Conservation (phyloP, 2,888 invertebrate species). For the Phragmatobia fuliginosa region DNA sequence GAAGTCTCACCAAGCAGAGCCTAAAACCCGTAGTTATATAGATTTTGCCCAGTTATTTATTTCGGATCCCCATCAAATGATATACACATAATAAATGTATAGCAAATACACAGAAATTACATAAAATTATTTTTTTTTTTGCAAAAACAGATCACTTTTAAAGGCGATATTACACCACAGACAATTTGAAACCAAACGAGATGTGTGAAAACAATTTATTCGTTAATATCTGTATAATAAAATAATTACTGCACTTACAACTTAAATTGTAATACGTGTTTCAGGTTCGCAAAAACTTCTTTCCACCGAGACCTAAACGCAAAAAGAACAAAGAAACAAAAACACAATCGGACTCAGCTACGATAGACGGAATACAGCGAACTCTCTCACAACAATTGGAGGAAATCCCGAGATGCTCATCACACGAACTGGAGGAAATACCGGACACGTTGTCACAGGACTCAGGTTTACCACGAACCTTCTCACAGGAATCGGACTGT, state of each 20-base stretch:
- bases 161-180: too few relatives aligned
- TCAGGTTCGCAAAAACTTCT: conserved; percentile 89
- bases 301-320: conserved; percentile 88
- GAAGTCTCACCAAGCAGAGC: too few relatives aligned
- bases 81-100: too few relatives aligned
- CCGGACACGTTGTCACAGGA: neutral
- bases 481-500: conserved; percentile 71
- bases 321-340: conserved; percentile 62
- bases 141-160: too few relatives aligned
- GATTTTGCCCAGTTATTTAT: too few relatives aligned
- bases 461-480: conserved; percentile 17
- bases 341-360: conserved; percentile 57
- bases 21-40: too few relatives aligned
- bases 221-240: too few relatives aligned
- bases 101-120: too few relatives aligned
- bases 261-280: conserved; percentile 16
- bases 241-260: neutral
- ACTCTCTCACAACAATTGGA: conserved; percentile 63
- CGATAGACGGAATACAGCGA: conserved; percentile 50
- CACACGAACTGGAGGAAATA: neutral
- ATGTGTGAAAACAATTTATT: too few relatives aligned
- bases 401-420: neutral
- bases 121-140: too few relatives aligned
- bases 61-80: too few relatives aligned
- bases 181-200: too few relatives aligned